These are phyloP conservation scores for Campoletis sonorensis DNA, from an alignment of 1,140 invertebrate genomes.

Conservation along the genomic window DNA sequence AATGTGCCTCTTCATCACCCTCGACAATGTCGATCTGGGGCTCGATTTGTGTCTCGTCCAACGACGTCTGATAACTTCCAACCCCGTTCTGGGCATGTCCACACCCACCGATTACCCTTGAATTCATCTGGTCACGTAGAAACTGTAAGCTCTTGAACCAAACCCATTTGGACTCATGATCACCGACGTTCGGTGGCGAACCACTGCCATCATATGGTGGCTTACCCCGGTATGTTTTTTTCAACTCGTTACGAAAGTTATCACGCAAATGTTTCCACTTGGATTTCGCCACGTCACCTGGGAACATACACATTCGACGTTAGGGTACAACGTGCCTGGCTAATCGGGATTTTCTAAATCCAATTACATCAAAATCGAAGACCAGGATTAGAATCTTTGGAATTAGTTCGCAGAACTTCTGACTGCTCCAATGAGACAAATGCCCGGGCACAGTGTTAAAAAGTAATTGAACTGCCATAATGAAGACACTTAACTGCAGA, in stretches of 20 bases:
- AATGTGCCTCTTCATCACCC: constrained; percentile 63
- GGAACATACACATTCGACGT: constrained; percentile 35
- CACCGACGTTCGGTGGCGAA: constrained; percentile 46
- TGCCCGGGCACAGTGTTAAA: too few species aligned
- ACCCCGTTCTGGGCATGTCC: constrained; percentile 59
- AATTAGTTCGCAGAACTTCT: too few species aligned
- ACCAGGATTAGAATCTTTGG: too few species aligned
- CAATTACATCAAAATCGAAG: background rate
- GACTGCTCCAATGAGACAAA: too few species aligned
- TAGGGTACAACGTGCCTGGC: background rate
- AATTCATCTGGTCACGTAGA: constrained; percentile 66
- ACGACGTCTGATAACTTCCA: constrained; percentile 54
- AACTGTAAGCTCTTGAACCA: constrained; percentile 66
- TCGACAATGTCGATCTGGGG: constrained; percentile 66
- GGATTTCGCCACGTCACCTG: constrained; percentile 67
- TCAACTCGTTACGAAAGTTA: constrained; percentile 66
- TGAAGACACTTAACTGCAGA: too few species aligned
- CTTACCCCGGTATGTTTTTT: constrained; percentile 64
- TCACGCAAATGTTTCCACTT: constrained; percentile 67
- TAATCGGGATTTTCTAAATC: background rate
- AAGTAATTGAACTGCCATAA: too few species aligned
- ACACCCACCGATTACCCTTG: constrained; percentile 63
- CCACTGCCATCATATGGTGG: constrained; percentile 57
- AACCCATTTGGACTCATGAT: constrained; percentile 68
- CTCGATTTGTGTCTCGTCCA: constrained; percentile 64